Evolutionary conservation across 2,888 invertebrate genomes (phyloP), one percentile per base, ranked within the genome.

Genomic region (Habroteleia sp.): DNA sequence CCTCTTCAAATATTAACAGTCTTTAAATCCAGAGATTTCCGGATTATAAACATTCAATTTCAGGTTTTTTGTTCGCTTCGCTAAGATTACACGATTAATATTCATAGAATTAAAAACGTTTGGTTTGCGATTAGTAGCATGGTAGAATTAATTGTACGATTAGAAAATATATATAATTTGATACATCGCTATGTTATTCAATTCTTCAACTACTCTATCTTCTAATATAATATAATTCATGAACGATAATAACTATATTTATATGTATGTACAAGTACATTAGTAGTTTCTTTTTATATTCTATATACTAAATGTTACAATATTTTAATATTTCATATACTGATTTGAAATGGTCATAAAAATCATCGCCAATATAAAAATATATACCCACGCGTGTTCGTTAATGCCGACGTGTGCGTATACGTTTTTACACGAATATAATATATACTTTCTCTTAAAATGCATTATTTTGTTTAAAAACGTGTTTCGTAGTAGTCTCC

Each of bases 131-230:
- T 20, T 20, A 20, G 20, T 4, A 2, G 4, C 20, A 20, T 3
- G 20, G 4, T 20, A 20, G 3, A 4, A 2, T 3, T 2, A 20
- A 20, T 20, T 20, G 20, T 20, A 20, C 20, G 20, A 20, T 25
- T 25, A 25, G n/a, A 52, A 42, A n/a, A 54, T 41, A 56, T 33
- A 29, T n/a, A n/a, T n/a, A n/a, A 4, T 48, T 60, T 48, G 60
- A 48, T 60, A 48, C 60, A 60, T 60, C 46, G 48, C 60, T 60
- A 60, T 37, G 37, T 60, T 60, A 60, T 10, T 46, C 60, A 60
- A 39, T 39, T n/a, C n/a, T n/a, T n/a, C n/a, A n/a, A n/a, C n/a
- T 20, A 29, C 42, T 42, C 31, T 42, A 0, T 8, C n/a, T 37
- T 23, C 37, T 35, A 41, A 41, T 41, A 17, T 52, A 44, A 44